Percentiles rank a stretch among this genome's conserved stretches.
These are phyloP conservation scores for Lucilia sericata DNA, from an alignment of 1,140 invertebrate genomes.

Conservation along the genomic window DNA sequence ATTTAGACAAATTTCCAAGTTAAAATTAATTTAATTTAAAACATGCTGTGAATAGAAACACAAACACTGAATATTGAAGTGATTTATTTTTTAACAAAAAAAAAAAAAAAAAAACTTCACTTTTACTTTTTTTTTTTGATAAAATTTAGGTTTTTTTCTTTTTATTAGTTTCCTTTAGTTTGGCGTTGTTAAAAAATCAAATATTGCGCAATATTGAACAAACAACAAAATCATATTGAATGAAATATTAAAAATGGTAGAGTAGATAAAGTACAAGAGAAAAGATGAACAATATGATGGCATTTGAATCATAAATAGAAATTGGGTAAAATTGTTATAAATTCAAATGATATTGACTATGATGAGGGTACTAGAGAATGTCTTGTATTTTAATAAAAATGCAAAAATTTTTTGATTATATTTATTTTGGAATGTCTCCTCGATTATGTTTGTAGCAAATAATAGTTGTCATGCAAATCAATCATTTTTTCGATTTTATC, in stretches of 20 bases:
- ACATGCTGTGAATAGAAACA: background rate
- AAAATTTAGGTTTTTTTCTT: background rate
- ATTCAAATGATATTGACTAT: background rate
- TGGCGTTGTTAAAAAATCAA: background rate
- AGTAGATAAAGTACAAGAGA: background rate
- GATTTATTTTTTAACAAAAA: no score
- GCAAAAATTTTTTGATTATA: background rate
- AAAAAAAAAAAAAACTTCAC: background rate
- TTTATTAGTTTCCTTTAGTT: no score
- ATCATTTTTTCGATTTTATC: background rate
- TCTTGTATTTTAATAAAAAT: background rate
- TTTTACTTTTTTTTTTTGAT: no score
- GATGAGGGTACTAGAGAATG: background rate
- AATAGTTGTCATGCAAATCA: background rate
- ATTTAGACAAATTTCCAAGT: background rate
- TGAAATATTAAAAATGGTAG: background rate
- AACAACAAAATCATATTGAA: background rate
- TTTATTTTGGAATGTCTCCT: background rate
- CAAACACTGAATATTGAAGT: background rate
- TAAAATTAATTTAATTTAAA: background rate
- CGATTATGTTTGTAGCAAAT: background rate
- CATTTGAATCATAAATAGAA: no score
- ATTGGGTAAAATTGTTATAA: no score
- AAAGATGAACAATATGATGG: background rate
- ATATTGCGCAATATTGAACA: background rate